Base-by-base conservation (phyloP, 1,140 invertebrate genomes). In the Matsumurasca onukii region DNA sequence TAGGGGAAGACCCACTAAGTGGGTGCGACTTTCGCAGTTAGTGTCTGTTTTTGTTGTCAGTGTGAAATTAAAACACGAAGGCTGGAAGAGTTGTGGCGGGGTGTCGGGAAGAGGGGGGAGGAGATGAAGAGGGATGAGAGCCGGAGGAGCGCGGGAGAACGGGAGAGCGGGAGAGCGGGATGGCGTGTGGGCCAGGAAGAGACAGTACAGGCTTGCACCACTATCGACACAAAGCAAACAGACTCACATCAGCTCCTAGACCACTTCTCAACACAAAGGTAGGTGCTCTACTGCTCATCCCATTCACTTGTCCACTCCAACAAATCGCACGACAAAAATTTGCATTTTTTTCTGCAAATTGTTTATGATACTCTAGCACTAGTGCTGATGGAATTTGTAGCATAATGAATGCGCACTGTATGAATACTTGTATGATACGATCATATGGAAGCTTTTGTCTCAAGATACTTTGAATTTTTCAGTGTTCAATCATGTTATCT, bases 221-320 rank as follows among this genome's bases (percentile, higher is more conserved):
- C 55, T 59, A 59, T 59, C 30, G 55, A 59, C 55, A 59, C 55
- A 59, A 59, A 59, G 55, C 55, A 5, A 5, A 9, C 24, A 59
- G 55, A 15, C 30, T 27, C 17, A 3, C 5, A 15, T 27, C 22
- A 59, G 55, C 25, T 15, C 25, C 22, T 29, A 9, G 22, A 39
- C 34, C 34, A 39, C 34, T 39, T 5, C 5, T 9, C 34, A 51
- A 29, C 55, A 59, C 55, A 29, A 27, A 59, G 25, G 55, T 59
- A 59, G 24, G 55, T 51, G n/a, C 49, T 5, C 17, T 39, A 9
- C 34, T 39, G 5, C 5, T 39, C n/a, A n/a, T n/a, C n/a, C 34
- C 34, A 5, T 9, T 39, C 17, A 5, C 5, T 9, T 17, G 17
- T 39, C 34, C 17, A 9, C 5, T 39, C 17, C 34, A n/a, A n/a